Base-by-base conservation (phyloP, 2,888 invertebrate species). In the Tanypteryx hageni region DNA sequence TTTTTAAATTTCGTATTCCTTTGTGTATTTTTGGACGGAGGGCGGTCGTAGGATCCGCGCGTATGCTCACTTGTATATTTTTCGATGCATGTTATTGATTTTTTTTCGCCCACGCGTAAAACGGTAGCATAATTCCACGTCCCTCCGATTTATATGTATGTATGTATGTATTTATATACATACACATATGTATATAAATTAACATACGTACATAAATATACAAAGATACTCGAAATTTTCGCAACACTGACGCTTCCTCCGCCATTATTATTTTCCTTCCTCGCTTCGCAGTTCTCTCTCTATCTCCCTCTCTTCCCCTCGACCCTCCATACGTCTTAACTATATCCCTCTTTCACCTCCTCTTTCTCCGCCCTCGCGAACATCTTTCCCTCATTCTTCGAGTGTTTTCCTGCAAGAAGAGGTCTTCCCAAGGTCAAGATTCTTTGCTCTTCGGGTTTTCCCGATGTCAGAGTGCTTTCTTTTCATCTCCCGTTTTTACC, bases 1-100 rank as follows among this genome's bases (percentile, higher is more conserved):
- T 89, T 89, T 86, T 89, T 64, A 64, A 89, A 89, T 89, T 89
- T 89, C 89, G 89, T 44, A 89, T 89, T 61, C 89, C 89, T 44
- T 89, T 44, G 31, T 31, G 27, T 64, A 61, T 89, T 89, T 89
- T 89, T 44, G 44, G 61, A 83, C 18, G 57, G 56, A 83, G 68
- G 44, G 64, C 22, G 89, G 27, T 31, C 86, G 31, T 86, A 61
- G n/a, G 64, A 64, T 68, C 44, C 44, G 86, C 61, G 44, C 86
- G 59, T 61, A 27, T 27, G 86, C 89, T 56, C 44, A 61, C 89
- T 64, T n/a, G 44, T 64, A 18, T 64, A 59, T 59, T 86, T 64
- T 56, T 68, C 68, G 89, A 61, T 64, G 64, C 64, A 68, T 89
- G 89, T 64, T 89, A 89, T 89, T 89, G 64, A 89, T 89, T 89